Evolutionary conservation across 1,140 invertebrate genomes (phyloP).

Genomic region (Globodera ellingtonae): DNA sequence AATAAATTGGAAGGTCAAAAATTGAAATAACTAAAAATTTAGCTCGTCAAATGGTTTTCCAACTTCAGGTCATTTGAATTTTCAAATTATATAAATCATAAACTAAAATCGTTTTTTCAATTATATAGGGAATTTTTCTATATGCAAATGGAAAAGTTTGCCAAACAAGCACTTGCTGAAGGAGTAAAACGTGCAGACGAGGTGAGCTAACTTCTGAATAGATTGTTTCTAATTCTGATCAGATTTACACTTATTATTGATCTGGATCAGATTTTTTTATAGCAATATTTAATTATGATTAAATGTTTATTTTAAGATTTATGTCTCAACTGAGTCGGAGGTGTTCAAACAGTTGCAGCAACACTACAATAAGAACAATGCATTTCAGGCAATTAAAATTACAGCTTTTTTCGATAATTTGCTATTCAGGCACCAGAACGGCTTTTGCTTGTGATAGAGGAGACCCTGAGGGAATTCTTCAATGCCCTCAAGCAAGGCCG

Average conservation of each 20-base stretch:
- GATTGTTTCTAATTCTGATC: no score
- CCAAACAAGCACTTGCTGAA: constrained; percentile 92
- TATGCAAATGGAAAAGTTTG: constrained; percentile 99
- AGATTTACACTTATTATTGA: no score
- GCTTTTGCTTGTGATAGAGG: constrained; percentile 93
- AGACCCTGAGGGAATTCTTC: constrained; percentile 96
- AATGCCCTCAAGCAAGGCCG: constrained; percentile 91
- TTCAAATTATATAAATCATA: not conserved
- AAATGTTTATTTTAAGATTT: constrained; percentile 68
- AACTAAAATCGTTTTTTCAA: constrained; percentile 70
- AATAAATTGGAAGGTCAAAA: no score
- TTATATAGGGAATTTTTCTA: constrained; percentile 84
- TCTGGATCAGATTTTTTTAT: constrained; percentile 68
- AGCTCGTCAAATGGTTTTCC: constrained; percentile 99
- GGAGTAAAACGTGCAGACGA: constrained; percentile 75
- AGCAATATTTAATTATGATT: not conserved
- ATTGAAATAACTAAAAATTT: not conserved
- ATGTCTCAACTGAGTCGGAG: constrained; percentile 90
- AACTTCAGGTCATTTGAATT: constrained; percentile 79
- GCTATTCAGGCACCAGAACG: constrained; percentile 85
- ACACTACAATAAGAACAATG: constrained; percentile 99
- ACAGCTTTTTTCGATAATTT: not conserved
- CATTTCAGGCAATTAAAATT: constrained; percentile 66
- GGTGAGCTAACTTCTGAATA: not conserved
- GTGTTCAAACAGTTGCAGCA: constrained; percentile 95